These are phyloP conservation scores for Neoscelio sp. DNA, from an alignment of 2,888 invertebrate species.

Conservation along the genomic window DNA sequence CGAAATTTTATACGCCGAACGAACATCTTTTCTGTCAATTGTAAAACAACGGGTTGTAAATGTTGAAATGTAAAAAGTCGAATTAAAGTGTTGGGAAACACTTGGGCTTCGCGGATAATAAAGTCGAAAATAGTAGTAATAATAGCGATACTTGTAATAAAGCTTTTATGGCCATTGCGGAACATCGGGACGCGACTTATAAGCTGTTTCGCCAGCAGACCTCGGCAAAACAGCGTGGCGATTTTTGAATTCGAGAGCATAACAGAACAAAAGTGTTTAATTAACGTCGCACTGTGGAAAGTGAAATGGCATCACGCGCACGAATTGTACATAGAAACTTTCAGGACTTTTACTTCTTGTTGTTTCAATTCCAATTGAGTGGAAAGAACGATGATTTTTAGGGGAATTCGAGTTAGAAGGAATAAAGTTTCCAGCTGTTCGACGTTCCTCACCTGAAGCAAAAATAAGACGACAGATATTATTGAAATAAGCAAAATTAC, in stretches of 20 bases:
- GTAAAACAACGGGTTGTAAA: slow-evolving; percentile 38
- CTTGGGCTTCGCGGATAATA: slow-evolving; percentile 55
- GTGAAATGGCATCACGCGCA: slow-evolving; percentile 19
- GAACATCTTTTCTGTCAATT: slow-evolving; percentile 30
- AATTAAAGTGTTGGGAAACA: slow-evolving; percentile 42
- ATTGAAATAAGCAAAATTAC: too few species aligned
- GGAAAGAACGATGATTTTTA: too few species aligned
- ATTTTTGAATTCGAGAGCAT: slow-evolving; percentile 8
- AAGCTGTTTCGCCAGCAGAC: slow-evolving; percentile 4
- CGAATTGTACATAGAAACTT: slow-evolving; percentile 7
- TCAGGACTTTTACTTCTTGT: too few species aligned
- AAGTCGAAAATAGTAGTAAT: slow-evolving; percentile 72
- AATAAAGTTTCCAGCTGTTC: too few species aligned
- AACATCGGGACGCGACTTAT: slow-evolving; percentile 51
- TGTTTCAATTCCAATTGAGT: too few species aligned
- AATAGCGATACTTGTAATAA: slow-evolving; percentile 75
- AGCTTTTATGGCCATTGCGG: slow-evolving; percentile 70
- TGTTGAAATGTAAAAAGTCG: slow-evolving; percentile 19
- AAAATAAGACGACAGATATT: too few species aligned
- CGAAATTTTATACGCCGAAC: slow-evolving; percentile 2
- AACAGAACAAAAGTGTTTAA: slow-evolving; percentile 2
- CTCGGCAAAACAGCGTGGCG: neutral
- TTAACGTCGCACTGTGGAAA: too few species aligned
- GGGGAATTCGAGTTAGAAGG: too few species aligned
- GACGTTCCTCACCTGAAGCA: too few species aligned